A percentile compares a stretch with the other conserved stretches of the same genome.
Evolutionary conservation across 2,888 invertebrate species (phyloP).

Genomic region (Andrena dorsata): DNA sequence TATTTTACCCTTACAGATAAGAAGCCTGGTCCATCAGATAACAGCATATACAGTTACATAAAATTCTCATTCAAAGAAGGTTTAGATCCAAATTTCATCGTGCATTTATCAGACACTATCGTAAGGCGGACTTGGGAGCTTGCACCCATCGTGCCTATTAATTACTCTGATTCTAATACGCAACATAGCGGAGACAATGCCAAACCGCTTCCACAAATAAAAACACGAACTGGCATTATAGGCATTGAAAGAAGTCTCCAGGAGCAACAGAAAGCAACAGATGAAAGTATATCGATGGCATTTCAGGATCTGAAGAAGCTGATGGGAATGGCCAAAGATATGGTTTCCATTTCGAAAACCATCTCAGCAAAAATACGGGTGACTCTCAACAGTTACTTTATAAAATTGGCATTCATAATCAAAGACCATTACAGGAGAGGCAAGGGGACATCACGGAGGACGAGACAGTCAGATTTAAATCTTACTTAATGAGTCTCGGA

Average conservation of each 20-base stretch:
- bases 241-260: constrained; percentile 97
- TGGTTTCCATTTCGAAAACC: constrained; percentile 96
- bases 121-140: constrained; percentile 89
- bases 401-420: constrained; percentile 75
- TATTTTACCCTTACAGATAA: constrained; percentile 85
- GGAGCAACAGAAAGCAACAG: constrained; percentile 95
- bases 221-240: constrained; percentile 94
- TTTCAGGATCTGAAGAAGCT: constrained; percentile 98
- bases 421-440: constrained; percentile 88
- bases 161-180: constrained; percentile 17
- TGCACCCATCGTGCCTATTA: constrained; percentile 71
- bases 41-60: constrained; percentile 90
- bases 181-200: constrained; percentile 40
- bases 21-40: constrained; percentile 91
- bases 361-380: constrained; percentile 96
- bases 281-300: constrained; percentile 95
- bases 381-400: constrained; percentile 76
- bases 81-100: constrained; percentile 88
- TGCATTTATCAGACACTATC: constrained; percentile 88
- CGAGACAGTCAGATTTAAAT: constrained; percentile 98
- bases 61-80: constrained; percentile 96
- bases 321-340: constrained; percentile 98
- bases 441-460: constrained; percentile 98
- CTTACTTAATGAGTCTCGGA: constrained; percentile 97
- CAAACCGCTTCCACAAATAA: constrained; percentile 86